A percentile compares a stretch with the other conserved stretches of the same genome.
Evolutionary conservation across 2,113 vertebrate genomes (phyloP).

Genomic region (Oceanites oceanicus): DNA sequence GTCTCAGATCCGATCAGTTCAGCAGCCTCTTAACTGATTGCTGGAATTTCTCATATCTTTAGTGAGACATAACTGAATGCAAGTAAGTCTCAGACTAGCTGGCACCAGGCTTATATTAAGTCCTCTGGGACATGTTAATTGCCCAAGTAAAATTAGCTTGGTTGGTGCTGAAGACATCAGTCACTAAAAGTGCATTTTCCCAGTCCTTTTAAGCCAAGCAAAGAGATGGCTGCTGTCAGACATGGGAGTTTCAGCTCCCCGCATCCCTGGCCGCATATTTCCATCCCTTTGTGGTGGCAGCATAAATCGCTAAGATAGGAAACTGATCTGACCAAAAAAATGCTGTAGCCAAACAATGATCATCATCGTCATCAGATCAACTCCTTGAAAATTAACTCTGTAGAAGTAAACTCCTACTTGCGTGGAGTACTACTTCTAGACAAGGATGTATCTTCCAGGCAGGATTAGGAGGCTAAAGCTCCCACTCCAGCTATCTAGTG

Average conservation of each 20-base stretch:
- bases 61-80: slow-evolving; percentile 13
- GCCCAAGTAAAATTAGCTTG: slow-evolving; percentile 53
- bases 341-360: background rate
- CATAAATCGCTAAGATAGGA: background rate
- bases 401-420: background rate
- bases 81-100: slow-evolving; percentile 51
- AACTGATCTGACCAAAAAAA: background rate
- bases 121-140: slow-evolving; percentile 44
- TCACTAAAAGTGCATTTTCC: slow-evolving; percentile 8
- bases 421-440: background rate
- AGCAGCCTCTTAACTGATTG: slow-evolving; percentile 49
- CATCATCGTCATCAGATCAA: background rate
- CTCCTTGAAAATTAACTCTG: background rate
- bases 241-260: background rate
- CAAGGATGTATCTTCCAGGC: background rate
- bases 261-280: background rate
- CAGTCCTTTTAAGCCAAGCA: slow-evolving; percentile 19
- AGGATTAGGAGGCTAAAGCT: background rate
- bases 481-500: background rate
- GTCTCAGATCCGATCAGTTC: slow-evolving; percentile 38
- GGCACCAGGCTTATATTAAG: slow-evolving; percentile 52
- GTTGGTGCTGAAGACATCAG: slow-evolving; percentile 45
- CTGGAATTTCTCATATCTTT: slow-evolving; percentile 38
- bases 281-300: background rate
- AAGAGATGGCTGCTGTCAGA: background rate